phyloP scores from a whole-genome alignment of 1,140 invertebrate species.

The Drosophila kohkoa region DNA sequence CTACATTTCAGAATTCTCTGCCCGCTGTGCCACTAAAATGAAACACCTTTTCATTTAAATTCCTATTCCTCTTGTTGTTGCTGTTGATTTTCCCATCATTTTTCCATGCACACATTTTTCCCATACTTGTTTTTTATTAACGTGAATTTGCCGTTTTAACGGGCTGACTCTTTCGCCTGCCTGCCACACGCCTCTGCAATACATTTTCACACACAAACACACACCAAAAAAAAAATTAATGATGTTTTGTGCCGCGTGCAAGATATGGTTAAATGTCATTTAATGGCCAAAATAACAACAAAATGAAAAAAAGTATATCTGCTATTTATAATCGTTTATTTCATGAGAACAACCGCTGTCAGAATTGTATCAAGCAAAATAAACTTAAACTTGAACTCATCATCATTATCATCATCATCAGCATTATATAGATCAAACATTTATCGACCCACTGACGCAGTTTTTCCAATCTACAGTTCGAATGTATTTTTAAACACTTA shows the following conservation, averaged over 20 bases:
- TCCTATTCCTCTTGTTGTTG: conserved; percentile 21
- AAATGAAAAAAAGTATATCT: neutral
- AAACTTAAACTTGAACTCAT: conserved; percentile 76
- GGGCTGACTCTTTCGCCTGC: neutral
- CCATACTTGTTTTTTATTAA: conserved; percentile 40
- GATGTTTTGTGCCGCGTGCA: conserved; percentile 53
- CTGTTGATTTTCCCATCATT: conserved; percentile 29
- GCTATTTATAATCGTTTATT: conserved; percentile 28
- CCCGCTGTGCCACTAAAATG: conserved; percentile 67
- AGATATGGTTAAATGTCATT: conserved; percentile 47
- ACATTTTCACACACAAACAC: conserved; percentile 5
- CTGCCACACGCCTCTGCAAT: conserved; percentile 11
- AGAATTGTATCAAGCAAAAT: conserved; percentile 22
- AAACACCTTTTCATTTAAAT: conserved; percentile 68
- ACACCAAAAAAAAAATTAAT: conserved; percentile 8
- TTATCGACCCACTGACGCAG: conserved; percentile 34
- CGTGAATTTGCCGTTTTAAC: conserved; percentile 23
- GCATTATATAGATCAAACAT: neutral
- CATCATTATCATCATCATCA: conserved; percentile 6
- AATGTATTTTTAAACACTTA: conserved; percentile 40
- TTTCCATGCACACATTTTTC: conserved; percentile 24
- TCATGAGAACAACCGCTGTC: neutral
- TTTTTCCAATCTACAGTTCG: conserved; percentile 6
- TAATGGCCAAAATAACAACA: conserved; percentile 1
- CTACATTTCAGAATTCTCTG: conserved; percentile 14